A percentile compares a stretch with the other conserved stretches of the same genome.
phyloP scores from a whole-genome alignment of 2,888 invertebrate species.

The Synanthedon myopaeformis region DNA sequence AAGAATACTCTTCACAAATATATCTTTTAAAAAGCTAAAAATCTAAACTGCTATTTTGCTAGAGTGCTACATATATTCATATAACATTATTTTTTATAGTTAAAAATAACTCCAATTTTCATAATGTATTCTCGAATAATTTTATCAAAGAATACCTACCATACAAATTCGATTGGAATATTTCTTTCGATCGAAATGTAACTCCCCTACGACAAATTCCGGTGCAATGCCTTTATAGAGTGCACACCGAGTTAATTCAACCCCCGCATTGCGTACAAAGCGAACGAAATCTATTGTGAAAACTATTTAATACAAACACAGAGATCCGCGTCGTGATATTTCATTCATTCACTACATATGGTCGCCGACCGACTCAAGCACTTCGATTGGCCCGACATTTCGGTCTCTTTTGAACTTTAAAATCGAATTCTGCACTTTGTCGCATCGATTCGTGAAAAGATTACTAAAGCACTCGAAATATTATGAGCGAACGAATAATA shows the following conservation, averaged over 20 bases:
- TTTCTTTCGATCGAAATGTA: conserved; percentile 14
- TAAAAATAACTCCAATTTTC: no score
- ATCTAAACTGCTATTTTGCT: no score
- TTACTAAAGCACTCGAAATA: conserved; percentile 14
- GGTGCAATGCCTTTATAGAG: conserved; percentile 20
- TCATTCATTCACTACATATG: conserved; percentile 39
- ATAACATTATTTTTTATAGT: no score
- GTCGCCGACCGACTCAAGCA: conserved; percentile 37
- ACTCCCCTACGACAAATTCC: conserved; percentile 17
- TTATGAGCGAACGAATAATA: background rate
- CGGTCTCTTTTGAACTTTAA: conserved; percentile 49
- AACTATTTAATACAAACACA: conserved; percentile 15
- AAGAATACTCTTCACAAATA: no score
- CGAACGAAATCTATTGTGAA: conserved; percentile 14
- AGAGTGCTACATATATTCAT: no score
- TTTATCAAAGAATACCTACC: no score
- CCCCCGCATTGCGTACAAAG: conserved; percentile 49
- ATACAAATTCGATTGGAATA: background rate
- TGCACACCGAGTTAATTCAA: conserved; percentile 18
- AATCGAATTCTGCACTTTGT: conserved; percentile 14
- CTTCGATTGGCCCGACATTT: conserved; percentile 57
- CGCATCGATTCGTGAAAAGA: conserved; percentile 23
- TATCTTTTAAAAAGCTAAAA: no score
- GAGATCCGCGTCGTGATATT: conserved; percentile 58
- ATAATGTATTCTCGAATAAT: no score